Evolutionary conservation across 2,888 invertebrate species (phyloP), one percentile per base, ranked within the genome.

Genomic region (Bombylius major): DNA sequence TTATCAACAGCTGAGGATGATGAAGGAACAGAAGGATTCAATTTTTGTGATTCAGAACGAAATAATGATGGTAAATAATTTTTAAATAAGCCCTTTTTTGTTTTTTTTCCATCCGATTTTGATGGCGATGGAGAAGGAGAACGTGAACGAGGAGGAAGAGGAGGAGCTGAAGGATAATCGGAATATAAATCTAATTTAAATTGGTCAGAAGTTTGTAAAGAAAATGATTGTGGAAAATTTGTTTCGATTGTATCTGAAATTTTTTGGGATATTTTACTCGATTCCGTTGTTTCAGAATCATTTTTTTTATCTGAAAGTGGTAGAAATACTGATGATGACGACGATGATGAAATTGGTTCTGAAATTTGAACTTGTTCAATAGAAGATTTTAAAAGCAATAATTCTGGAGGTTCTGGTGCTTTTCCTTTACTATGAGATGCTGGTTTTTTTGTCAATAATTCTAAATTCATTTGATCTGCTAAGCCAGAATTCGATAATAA

Each of bases 351-450:
- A 39, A 11, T 4, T 12, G 36, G 23, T 3, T 23, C 23, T 23
- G 23, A 23, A 23, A 23, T 23, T 3, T n/a, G 53, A 46, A 6
- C 13, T 47, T 32, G 34, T 7, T 7, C 6, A 34, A 13, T 39
- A 9, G 39, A 44, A 12, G 11, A 5, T n/a, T 44, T 44, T 44
- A 4, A 44, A 51, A 51, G 48, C 34, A 46, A 23, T 32, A 31
- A n/a, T 32, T 63, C 57, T 53, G 71, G 63, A 1, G 72, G 72
- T 6, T 66, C 65, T 4, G 73, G 66, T 23, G 73, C 73, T 55
- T 65, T 68, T 4, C 73, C 34, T 53, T 48, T 54, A 33, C 51
- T 51, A n/a, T 52, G 42, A 8, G 33, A 33, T 1, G 48, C 33
- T 31, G 39, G 50, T 42, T 11, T 42, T 11, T 42, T 42, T 42